Evolutionary conservation across 2,888 invertebrate species (phyloP), one percentile per base, ranked within the genome.

Genomic region (Chironomus riparius): DNA sequence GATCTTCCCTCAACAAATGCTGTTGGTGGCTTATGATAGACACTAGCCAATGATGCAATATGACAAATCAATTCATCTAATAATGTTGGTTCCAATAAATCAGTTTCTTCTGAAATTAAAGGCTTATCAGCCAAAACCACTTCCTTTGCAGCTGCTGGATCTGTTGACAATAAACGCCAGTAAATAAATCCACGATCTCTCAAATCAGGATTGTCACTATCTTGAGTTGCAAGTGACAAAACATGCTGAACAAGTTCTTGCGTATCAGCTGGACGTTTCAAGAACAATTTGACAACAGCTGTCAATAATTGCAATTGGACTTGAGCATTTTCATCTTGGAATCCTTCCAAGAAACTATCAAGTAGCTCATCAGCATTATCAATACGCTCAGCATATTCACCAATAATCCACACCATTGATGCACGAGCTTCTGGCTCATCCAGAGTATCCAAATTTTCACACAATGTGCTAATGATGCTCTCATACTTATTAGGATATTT

Each of bases 401-500:
- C 98, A 78, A 93, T 92, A 76, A 93, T 93, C 92, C 92, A 93
- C 15, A 92, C 98, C 98, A 98, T 99, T 6, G 97, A 97, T 4
- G 98, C 98, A 79, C 98, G 88, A 0, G 98, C 99, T 83, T 99
- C 99, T 0, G 99, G 99, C 82, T 99, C 99, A 83, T 99, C 99
- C 77, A 99, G 84, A 0, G 99, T 99, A 82, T 99, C 99, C 79
- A 99, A 85, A 86, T 99, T 99, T 86, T 99, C 99, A 83, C 99
- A 99, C 5, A 99, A 87, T 0, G 98, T 99, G 78, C 98, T 97
- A 82, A 99, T 99, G 82, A 99, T 99, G 83, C 97, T 98, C 86
- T 99, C 99, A 83, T 99, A 99, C 84, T 99, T 98, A 85, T 99
- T 99, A 10, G 99, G 99, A 85, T 99, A 99, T 84, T 99, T 95